Base-by-base conservation (phyloP, 1,140 invertebrate genomes). In the Pogonomyrmex californicus region DNA sequence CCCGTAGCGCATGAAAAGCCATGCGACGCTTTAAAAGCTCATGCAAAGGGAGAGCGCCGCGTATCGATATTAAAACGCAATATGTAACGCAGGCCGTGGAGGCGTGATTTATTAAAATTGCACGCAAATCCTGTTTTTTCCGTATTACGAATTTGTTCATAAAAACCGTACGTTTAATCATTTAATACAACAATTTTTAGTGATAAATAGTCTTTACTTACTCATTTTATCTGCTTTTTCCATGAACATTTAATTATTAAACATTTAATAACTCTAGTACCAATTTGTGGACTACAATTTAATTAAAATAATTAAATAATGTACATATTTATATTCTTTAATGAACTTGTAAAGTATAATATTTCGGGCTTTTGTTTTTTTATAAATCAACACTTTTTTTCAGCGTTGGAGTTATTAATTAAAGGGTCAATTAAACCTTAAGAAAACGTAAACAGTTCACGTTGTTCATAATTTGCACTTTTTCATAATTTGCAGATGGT, bases 11-110 rank as follows among this genome's bases (percentile, higher is more conserved):
- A 82, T 82, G 79, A 66, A 73, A 82, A 82, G 68, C 68, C 79
- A 75, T 75, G 79, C 79, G 23, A 83, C 47, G 41, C n/a, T 75
- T 60, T 60, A 73, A 73, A 73, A 73, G 79, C 51, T 83, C 79
- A 75, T 75, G 79, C 79, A 82, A 73, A 6, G 66, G 66, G 2
- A 82, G 73, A 82, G 14, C 41, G 23, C 36, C 41, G 41, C 33
- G 68, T 83, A 73, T 38, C 33, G 36, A 70, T 73, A 58, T 44
- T 56, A 71, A 17, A 47, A 49, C 44, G 65, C 78, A 81, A 70
- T 33, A 56, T 44, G 65, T 82, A 38, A 73, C 66, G n/a, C n/a
- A n/a, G 14, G 14, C 7, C 33, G 54, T 17, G 30, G 23, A 58
- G 14, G 1, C 23, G 58, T 60, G 70, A 75, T 83, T 83, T 60